These are phyloP conservation scores for Sesia apiformis DNA, from an alignment of 2,888 invertebrate genomes.

Conservation along the genomic window DNA sequence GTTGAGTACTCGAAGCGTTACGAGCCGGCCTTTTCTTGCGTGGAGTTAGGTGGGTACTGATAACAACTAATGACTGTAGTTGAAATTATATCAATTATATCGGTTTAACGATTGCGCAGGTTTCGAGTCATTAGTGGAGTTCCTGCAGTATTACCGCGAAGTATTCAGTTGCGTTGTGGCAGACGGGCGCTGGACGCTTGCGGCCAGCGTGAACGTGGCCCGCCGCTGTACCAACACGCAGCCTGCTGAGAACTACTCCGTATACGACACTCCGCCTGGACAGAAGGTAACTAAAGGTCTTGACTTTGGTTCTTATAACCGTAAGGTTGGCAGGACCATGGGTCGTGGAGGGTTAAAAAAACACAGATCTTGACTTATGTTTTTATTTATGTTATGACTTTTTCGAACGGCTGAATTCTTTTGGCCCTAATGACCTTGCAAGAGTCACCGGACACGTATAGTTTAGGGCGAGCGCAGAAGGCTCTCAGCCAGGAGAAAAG, in stretches of 20 bases:
- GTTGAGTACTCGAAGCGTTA: conserved; percentile 42
- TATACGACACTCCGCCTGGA: conserved; percentile 65
- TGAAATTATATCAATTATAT: too few relatives aligned
- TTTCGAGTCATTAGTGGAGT: conserved; percentile 34
- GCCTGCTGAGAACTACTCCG: conserved; percentile 41
- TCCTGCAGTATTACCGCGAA: conserved; percentile 24
- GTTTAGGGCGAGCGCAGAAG: too few relatives aligned
- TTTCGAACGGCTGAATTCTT: too few relatives aligned
- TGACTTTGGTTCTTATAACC: not conserved
- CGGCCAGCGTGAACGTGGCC: conserved; percentile 34
- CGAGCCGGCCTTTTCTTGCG: conserved; percentile 40
- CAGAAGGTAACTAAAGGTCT: conserved; percentile 43
- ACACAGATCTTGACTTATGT: too few relatives aligned
- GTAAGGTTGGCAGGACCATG: too few relatives aligned
- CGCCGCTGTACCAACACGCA: conserved; percentile 14
- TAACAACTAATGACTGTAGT: too few relatives aligned
- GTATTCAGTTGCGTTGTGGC: conserved; percentile 8
- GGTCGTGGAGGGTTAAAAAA: too few relatives aligned
- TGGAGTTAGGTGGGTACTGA: conserved; percentile 35
- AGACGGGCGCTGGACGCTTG: conserved; percentile 30
- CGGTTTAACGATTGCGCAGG: conserved; percentile 19
- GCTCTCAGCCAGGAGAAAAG: too few relatives aligned
- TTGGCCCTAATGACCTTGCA: too few relatives aligned
- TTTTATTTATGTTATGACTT: too few relatives aligned
- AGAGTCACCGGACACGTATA: too few relatives aligned